Evolutionary conservation across 2,113 vertebrate genomes (phyloP).

Genomic region (Pygathrix nemaeus): DNA sequence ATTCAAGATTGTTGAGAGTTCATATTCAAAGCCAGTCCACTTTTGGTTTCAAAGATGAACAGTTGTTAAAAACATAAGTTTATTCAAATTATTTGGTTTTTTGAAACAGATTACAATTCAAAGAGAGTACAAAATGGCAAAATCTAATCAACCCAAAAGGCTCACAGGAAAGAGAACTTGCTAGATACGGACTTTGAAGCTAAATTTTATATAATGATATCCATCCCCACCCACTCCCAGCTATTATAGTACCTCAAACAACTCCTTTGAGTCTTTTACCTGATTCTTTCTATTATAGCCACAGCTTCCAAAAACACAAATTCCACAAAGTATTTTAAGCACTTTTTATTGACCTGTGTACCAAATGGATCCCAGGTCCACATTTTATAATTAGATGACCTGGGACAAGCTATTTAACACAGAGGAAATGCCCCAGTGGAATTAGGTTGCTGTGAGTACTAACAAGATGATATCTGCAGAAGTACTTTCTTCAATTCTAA

Average conservation of each 20-base stretch:
- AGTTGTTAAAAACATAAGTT: not conserved
- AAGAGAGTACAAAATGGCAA: not conserved
- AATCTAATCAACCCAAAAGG: not conserved
- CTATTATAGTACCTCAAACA: not conserved
- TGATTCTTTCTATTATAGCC: not conserved
- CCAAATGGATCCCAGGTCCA: not conserved
- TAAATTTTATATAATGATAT: not conserved
- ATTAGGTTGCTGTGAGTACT: not conserved
- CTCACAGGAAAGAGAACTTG: not conserved
- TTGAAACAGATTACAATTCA: not conserved
- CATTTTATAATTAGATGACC: not conserved
- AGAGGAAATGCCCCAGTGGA: not conserved
- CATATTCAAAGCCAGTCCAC: not conserved
- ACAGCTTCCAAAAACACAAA: not conserved
- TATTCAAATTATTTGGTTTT: conserved; percentile 5
- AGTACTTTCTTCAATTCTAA: not conserved
- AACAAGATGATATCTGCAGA: not conserved
- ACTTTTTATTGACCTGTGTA: not conserved
- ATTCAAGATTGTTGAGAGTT: not conserved
- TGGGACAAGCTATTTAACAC: not conserved
- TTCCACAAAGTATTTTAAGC: not conserved
- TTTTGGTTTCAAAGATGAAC: not conserved
- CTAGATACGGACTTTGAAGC: not conserved
- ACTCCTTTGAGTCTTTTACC: not conserved
- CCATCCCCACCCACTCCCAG: too few species aligned